Base-by-base conservation (phyloP, 1,140 invertebrate genomes). In the Heliothis subflexa region DNA sequence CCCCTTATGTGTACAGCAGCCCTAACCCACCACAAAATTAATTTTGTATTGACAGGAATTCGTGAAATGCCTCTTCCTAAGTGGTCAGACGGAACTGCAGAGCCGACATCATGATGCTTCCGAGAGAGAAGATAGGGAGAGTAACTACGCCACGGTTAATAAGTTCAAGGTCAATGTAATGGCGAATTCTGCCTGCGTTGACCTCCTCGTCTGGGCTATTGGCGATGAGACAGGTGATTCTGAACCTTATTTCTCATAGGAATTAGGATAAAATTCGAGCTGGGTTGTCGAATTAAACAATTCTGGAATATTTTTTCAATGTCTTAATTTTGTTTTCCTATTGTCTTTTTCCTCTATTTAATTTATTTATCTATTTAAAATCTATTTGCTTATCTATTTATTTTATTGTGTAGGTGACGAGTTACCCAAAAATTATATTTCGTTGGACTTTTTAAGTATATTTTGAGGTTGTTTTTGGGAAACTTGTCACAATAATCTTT, bases 151-250 rank as follows among this genome's bases (percentile, higher is more conserved):
- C 1, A 96, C 97, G 0, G 97, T 98, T 4, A 99, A 99, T 94
- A 97, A 97, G 88, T 98, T 99, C 87, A 99, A 99, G 95, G 97
- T 99, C 40, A 99, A 99, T 89, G 98, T 99, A 0, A 98, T 99
- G 96, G 98, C 98, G 0, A 99, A 99, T 95, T 98, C 99, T 3
- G 98, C 98, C 14, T 99, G 99, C 93, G 98, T 99, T 1, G 99
- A 99, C 93, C 96, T 99, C 0, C 95, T 99, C 2, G 98, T 99
- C 40, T 99, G 99, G 99, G 98, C 99, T 12, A 98, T 99, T 84
- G 97, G 97, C 1, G 99, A 99, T 94, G 99, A 99, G 95, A 98
- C 98, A 86, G 98, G 99, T 99, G 95, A 95, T 55, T 68, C 12
- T 25, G 16, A 9, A 77, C 52, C 49, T 55, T 77, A 55, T 25